Conservation (phyloP, 35 echinoderm and acorn worm species). For the Lytechinus pictus region DNA sequence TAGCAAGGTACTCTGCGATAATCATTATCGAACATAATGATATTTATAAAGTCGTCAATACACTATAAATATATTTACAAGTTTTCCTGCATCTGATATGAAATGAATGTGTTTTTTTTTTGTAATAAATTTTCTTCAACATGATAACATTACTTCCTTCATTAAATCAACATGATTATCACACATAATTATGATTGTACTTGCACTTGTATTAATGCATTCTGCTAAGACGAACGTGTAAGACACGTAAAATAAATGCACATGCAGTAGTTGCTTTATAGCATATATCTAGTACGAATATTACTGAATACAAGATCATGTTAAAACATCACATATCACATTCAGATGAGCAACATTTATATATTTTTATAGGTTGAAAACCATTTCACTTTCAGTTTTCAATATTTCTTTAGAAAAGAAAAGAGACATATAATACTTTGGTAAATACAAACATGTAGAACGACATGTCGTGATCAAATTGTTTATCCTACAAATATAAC, state of each 20-base stretch:
- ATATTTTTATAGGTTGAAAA: not conserved
- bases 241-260: not conserved
- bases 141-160: not conserved
- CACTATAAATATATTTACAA: constrained; percentile 8
- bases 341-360: not conserved
- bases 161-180: not conserved
- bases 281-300: not conserved
- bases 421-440: not conserved
- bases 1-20: constrained; percentile 9
- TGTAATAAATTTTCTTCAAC: not conserved
- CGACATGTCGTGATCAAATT: no score
- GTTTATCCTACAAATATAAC: no score
- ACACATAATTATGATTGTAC: not conserved
- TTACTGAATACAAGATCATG: not conserved
- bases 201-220: not conserved
- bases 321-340: not conserved
- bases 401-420: not conserved
- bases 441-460: no score
- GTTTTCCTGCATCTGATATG: not conserved
- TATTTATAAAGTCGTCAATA: not conserved
- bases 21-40: not conserved
- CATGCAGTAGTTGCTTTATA: not conserved
- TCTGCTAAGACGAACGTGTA: not conserved
- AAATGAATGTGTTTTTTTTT: constrained; percentile 7
- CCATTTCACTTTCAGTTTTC: not conserved